Conservation (phyloP, 1,140 invertebrate species). For the Drosophila miranda region DNA sequence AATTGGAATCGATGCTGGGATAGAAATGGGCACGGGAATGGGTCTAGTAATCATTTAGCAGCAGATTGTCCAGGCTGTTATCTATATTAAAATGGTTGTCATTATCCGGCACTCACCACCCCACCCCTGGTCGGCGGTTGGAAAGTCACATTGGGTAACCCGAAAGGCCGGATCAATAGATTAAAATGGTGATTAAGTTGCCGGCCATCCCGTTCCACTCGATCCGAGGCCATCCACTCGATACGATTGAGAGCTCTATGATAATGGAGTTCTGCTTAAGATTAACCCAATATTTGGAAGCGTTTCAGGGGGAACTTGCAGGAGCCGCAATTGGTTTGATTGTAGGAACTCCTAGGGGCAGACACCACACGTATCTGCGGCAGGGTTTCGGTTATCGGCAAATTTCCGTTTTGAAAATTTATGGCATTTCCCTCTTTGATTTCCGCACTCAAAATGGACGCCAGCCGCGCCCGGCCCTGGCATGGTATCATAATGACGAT, state of each 20-base stretch:
- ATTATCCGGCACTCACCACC: slow-evolving; percentile 15
- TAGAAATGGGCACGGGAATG: slow-evolving; percentile 1
- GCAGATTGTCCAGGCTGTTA: slow-evolving; percentile 65
- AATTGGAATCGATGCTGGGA: slow-evolving; percentile 12
- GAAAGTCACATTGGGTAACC: too few species aligned
- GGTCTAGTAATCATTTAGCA: slow-evolving; percentile 68
- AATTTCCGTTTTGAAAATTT: slow-evolving; percentile 73
- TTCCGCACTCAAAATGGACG: slow-evolving; percentile 73
- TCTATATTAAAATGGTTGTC: slow-evolving; percentile 61
- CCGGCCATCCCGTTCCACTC: neutral
- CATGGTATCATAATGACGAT: slow-evolving; percentile 70
- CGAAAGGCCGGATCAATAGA: neutral
- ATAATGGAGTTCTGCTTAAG: too few species aligned
- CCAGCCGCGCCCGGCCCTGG: slow-evolving; percentile 13
- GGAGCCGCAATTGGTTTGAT: slow-evolving; percentile 7
- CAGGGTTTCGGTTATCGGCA: slow-evolving; percentile 11
- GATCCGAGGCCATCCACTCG: neutral
- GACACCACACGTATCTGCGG: neutral
- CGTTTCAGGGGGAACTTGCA: neutral
- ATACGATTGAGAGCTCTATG: neutral
- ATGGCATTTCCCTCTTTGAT: slow-evolving; percentile 77
- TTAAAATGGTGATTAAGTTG: slow-evolving; percentile 1
- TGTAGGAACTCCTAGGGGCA: neutral
- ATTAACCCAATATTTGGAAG: too few species aligned
- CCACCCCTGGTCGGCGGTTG: neutral